Evolutionary conservation across 2,113 vertebrate genomes (phyloP).

Genomic region (Sorex araneus): DNA sequence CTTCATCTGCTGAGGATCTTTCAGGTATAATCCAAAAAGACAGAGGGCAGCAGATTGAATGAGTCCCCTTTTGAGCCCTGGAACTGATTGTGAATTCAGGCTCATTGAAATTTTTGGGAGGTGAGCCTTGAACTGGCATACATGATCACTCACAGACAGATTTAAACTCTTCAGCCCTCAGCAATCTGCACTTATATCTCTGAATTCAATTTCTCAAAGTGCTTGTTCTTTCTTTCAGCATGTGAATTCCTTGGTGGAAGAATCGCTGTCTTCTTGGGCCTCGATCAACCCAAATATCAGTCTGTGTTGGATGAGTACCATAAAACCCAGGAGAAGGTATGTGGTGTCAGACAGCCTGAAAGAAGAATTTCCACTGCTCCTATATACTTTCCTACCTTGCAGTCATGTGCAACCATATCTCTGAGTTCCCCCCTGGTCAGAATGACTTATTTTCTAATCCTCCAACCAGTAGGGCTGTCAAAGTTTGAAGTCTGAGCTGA

Average conservation of each 20-base stretch:
- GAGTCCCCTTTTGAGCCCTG: not conserved
- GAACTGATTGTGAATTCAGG: not conserved
- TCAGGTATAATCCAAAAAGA: not conserved
- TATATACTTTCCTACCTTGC: no score
- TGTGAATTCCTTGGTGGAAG: constrained; percentile 90
- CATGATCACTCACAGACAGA: not conserved
- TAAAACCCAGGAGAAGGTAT: constrained; percentile 76
- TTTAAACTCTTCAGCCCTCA: not conserved
- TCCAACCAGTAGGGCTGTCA: no score
- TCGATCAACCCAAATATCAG: constrained; percentile 89
- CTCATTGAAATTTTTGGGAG: not conserved
- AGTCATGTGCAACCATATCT: no score
- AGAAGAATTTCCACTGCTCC: no score
- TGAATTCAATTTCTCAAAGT: not conserved
- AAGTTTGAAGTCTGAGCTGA: no score
- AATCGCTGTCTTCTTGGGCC: constrained; percentile 87
- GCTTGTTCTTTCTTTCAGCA: constrained; percentile 79
- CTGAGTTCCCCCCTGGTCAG: not conserved
- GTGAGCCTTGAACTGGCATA: no score
- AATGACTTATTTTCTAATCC: no score
- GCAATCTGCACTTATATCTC: not conserved
- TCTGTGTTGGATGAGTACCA: constrained; percentile 86
- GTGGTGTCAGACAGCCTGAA: not conserved
- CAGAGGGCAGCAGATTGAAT: not conserved
- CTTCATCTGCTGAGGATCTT: not conserved